Evolutionary conservation across 2,888 invertebrate species (phyloP).

Genomic region (Lacanobia wlatinum): DNA sequence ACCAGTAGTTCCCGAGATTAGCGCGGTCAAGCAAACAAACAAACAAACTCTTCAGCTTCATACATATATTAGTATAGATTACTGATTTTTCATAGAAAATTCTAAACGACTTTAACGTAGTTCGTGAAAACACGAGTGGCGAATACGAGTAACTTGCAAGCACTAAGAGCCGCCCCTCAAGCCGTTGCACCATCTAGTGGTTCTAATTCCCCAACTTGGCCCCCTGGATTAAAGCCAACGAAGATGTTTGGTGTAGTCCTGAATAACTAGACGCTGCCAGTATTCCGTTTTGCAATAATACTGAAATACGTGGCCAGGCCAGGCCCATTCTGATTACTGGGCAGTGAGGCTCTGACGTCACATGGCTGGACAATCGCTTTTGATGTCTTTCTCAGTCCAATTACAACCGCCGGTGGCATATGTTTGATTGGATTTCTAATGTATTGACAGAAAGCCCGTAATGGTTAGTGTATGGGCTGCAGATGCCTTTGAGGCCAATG

Average conservation of each 20-base stretch:
- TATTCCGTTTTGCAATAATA: slow-evolving; percentile 80
- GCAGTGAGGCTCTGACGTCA: slow-evolving; percentile 43
- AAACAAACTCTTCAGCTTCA: too few relatives aligned
- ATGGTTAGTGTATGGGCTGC: slow-evolving; percentile 23
- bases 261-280: slow-evolving; percentile 83
- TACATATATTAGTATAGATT: too few relatives aligned
- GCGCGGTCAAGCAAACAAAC: too few relatives aligned
- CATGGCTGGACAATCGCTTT: slow-evolving; percentile 59
- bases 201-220: slow-evolving; percentile 66
- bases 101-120: too few relatives aligned
- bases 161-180: neutral
- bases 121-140: too few relatives aligned
- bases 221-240: slow-evolving; percentile 88
- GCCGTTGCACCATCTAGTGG: slow-evolving; percentile 65
- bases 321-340: slow-evolving; percentile 68
- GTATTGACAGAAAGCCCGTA: slow-evolving; percentile 33
- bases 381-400: slow-evolving; percentile 56
- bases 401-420: slow-evolving; percentile 2
- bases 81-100: too few relatives aligned
- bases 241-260: slow-evolving; percentile 87
- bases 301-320: slow-evolving; percentile 73
- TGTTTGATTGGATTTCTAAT: slow-evolving; percentile 42
- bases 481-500: slow-evolving; percentile 24
- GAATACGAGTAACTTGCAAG: too few relatives aligned
- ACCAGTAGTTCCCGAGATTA: too few relatives aligned